phyloP scores from a whole-genome alignment of 2,888 invertebrate species.

The Epistrophe eligans region DNA sequence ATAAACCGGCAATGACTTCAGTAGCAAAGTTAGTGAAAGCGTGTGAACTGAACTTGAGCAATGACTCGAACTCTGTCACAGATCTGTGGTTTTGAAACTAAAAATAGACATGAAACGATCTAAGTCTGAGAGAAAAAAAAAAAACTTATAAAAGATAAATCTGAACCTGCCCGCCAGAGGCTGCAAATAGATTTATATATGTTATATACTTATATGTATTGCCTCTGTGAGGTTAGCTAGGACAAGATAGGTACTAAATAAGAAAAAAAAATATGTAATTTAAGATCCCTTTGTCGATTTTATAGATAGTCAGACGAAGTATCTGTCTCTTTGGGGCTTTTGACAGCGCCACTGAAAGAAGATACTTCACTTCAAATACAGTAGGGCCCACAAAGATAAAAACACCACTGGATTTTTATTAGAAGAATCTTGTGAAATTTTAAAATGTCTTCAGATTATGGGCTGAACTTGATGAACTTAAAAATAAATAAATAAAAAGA shows the following conservation, averaged over 20 bases:
- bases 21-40: constrained; percentile 81
- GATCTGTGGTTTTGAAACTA: constrained; percentile 71
- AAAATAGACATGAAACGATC: constrained; percentile 67
- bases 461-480: background rate
- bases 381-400: constrained; percentile 43
- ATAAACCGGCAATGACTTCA: constrained; percentile 59
- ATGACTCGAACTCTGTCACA: constrained; percentile 66
- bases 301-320: constrained; percentile 27
- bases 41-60: constrained; percentile 83
- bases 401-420: background rate
- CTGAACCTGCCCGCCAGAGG: constrained; percentile 49
- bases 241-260: background rate
- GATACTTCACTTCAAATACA: constrained; percentile 46
- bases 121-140: constrained; percentile 21
- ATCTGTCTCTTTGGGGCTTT: constrained; percentile 55
- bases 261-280: constrained; percentile 51
- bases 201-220: background rate
- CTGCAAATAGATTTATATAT: constrained; percentile 10
- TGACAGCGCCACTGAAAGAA: constrained; percentile 62
- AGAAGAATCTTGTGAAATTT: background rate
- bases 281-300: constrained; percentile 61
- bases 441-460: background rate
- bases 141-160: constrained; percentile 23
- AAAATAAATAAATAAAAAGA: background rate
- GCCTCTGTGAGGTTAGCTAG: constrained; percentile 22